Evolutionary conservation across 2,888 invertebrate species (phyloP).

Genomic region (Noctua comes): DNA sequence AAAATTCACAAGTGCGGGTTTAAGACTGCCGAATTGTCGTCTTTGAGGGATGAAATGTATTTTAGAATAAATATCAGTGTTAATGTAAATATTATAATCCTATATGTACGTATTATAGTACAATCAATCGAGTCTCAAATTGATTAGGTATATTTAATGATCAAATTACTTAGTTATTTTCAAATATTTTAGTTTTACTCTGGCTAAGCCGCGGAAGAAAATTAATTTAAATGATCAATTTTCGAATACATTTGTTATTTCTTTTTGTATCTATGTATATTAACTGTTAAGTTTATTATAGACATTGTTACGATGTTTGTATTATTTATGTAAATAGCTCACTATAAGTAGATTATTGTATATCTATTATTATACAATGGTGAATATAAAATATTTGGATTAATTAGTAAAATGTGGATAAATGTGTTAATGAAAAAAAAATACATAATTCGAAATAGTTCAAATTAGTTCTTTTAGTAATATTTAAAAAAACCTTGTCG

Average conservation of each 20-base stretch:
- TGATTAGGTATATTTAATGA: conserved; percentile 63
- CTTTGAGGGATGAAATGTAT: conserved; percentile 67
- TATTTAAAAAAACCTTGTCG: conserved; percentile 70
- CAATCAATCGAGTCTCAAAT: conserved; percentile 58
- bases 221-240: conserved; percentile 55
- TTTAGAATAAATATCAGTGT: conserved; percentile 70
- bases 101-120: conserved; percentile 66
- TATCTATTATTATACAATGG: conserved; percentile 73
- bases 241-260: conserved; percentile 79
- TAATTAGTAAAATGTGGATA: conserved; percentile 79
- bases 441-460: conserved; percentile 78
- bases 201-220: conserved; percentile 62
- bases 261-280: conserved; percentile 85
- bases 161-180: conserved; percentile 67
- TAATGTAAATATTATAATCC: conserved; percentile 75
- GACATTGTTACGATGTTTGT: conserved; percentile 88
- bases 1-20: conserved; percentile 64
- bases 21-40: conserved; percentile 73
- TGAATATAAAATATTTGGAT: conserved; percentile 75
- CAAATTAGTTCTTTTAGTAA: conserved; percentile 83
- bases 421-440: conserved; percentile 71
- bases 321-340: conserved; percentile 88
- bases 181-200: conserved; percentile 60
- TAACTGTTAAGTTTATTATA: conserved; percentile 87
- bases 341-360: conserved; percentile 83